Evolutionary conservation across 2,888 invertebrate genomes (phyloP).

Genomic region (Andrena dorsata): DNA sequence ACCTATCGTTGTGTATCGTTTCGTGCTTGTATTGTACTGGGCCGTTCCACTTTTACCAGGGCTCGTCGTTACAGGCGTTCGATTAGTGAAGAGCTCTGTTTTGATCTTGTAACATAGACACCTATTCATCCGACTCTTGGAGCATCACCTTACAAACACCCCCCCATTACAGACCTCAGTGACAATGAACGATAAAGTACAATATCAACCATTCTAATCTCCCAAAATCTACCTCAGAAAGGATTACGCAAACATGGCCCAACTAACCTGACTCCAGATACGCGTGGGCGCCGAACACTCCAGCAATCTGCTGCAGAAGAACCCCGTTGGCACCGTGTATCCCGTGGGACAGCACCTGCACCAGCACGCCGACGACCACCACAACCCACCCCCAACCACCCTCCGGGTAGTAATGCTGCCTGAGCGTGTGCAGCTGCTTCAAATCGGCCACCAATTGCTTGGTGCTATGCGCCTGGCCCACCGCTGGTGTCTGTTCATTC

Average conservation of each 20-base stretch:
- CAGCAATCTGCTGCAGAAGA: constrained; percentile 87
- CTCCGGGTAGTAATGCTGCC: constrained; percentile 94
- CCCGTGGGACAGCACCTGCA: constrained; percentile 91
- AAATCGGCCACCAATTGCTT: constrained; percentile 86
- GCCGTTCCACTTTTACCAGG: constrained; percentile 12
- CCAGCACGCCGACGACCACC: constrained; percentile 89
- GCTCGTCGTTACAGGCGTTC: background rate
- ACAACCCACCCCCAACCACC: constrained; percentile 96
- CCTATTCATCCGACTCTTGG: background rate
- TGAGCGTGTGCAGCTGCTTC: constrained; percentile 88
- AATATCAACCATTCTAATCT: background rate
- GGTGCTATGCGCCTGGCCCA: constrained; percentile 83
- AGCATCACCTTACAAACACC: background rate
- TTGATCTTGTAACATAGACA: background rate
- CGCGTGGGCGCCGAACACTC: constrained; percentile 87
- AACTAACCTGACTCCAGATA: constrained; percentile 89
- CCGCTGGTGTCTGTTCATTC: constrained; percentile 86
- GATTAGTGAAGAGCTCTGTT: constrained; percentile 1
- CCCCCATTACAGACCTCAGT: too few relatives aligned
- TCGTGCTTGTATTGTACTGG: background rate
- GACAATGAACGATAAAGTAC: too few relatives aligned
- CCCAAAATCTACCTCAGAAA: background rate
- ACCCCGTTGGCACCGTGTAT: constrained; percentile 90
- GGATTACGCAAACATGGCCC: background rate
- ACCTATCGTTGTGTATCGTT: background rate